Percentiles rank a stretch among this genome's conserved stretches.
Conservation (phyloP, 2,888 invertebrate species). For the Spodoptera exigua region DNA sequence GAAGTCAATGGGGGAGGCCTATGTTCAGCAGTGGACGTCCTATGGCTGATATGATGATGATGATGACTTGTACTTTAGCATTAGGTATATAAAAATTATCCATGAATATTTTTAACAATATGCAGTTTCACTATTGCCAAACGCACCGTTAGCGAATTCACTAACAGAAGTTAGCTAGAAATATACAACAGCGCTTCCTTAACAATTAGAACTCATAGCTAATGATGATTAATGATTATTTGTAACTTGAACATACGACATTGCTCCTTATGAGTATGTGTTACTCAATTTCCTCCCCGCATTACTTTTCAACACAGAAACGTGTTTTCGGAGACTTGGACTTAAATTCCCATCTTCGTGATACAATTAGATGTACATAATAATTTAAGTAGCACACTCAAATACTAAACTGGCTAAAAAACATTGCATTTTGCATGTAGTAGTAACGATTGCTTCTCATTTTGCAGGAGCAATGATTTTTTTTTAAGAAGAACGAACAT, state of each 20-base stretch:
- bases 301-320: neutral
- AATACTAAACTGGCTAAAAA: too few species aligned
- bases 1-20: too few species aligned
- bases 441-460: too few species aligned
- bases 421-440: too few species aligned
- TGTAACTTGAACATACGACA: conserved; percentile 12
- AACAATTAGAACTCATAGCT: conserved; percentile 20
- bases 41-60: too few species aligned
- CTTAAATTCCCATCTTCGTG: conserved; percentile 3
- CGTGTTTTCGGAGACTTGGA: neutral
- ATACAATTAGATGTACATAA: too few species aligned
- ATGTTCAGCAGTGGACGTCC: too few species aligned
- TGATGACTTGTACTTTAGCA: neutral
- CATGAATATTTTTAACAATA: neutral
- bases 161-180: neutral
- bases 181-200: neutral
- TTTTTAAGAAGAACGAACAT: too few species aligned
- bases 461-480: too few species aligned
- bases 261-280: conserved; percentile 10
- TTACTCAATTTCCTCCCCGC: conserved; percentile 24
- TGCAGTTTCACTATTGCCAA: neutral
- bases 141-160: neutral
- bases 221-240: conserved; percentile 48
- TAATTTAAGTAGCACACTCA: too few species aligned
- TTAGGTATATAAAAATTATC: neutral